Evolutionary conservation across 2,113 vertebrate species (phyloP).

Genomic region (Passer montanus): DNA sequence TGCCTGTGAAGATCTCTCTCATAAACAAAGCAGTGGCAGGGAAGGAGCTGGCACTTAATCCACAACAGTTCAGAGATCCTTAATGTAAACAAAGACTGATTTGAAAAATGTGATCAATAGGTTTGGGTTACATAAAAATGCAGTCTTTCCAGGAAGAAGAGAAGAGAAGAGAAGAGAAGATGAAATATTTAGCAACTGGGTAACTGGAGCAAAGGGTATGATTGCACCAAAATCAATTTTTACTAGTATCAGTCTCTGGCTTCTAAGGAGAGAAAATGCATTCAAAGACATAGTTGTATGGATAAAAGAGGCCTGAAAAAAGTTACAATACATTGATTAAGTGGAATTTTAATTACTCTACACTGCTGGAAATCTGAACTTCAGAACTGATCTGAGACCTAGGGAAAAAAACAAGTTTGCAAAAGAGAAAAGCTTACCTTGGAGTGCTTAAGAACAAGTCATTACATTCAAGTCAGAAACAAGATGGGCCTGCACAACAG

Average conservation of each 20-base stretch:
- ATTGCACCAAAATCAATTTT: neutral
- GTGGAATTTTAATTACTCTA: neutral
- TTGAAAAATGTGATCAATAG: neutral
- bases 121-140: neutral
- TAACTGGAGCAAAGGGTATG: neutral
- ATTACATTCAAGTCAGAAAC: neutral
- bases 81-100: neutral
- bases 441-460: neutral
- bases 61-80: neutral
- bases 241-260: neutral
- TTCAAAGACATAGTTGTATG: neutral
- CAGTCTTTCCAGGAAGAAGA: neutral
- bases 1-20: neutral
- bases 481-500: neutral
- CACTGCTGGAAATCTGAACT: neutral
- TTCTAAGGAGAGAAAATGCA: neutral
- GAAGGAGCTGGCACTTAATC: neutral
- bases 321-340: neutral
- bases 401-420: neutral
- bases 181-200: neutral
- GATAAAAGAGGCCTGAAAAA: neutral
- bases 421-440: neutral
- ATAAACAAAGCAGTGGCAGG: neutral
- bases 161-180: accelerated
- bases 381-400: neutral